Percentiles rank a stretch among this genome's conserved stretches.
phyloP scores from a whole-genome alignment of 2,797 vertebrate species.

The Brachyrhaphis roseni region DNA sequence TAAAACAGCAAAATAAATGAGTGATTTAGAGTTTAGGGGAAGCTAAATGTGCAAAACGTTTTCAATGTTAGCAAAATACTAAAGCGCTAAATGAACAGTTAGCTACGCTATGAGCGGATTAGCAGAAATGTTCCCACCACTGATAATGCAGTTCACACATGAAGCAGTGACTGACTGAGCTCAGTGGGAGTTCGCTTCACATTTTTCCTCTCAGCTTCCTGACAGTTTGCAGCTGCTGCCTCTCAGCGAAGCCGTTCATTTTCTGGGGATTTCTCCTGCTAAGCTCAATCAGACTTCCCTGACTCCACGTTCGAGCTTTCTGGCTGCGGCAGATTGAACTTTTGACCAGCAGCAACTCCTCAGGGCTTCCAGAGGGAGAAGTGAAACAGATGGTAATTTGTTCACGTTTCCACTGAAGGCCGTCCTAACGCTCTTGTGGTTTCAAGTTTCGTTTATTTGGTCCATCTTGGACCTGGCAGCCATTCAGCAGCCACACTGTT shows the following conservation, averaged over 20 bases:
- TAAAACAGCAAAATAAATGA: no score
- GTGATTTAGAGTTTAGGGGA: no score
- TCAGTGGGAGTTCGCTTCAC: not conserved
- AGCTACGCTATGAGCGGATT: no score
- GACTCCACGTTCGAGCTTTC: not conserved
- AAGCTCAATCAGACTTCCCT: not conserved
- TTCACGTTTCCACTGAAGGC: not conserved
- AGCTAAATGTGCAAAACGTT: no score
- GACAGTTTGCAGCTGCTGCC: not conserved
- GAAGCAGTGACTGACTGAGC: not conserved
- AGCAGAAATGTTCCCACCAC: no score
- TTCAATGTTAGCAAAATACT: no score
- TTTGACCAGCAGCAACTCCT: constrained; percentile 19
- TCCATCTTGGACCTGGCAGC: constrained; percentile 6
- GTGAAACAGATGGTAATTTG: constrained; percentile 17
- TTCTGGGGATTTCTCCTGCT: not conserved
- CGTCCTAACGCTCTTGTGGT: not conserved
- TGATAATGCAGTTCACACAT: no score
- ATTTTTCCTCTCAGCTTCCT: not conserved
- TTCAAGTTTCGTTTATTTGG: not conserved
- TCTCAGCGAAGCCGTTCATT: not conserved
- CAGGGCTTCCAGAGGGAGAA: constrained; percentile 43
- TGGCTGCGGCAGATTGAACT: not conserved
- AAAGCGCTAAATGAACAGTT: no score
- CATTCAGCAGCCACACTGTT: constrained; percentile 5